Conservation (phyloP, 2,113 vertebrate species). For the Lynx canadensis region DNA sequence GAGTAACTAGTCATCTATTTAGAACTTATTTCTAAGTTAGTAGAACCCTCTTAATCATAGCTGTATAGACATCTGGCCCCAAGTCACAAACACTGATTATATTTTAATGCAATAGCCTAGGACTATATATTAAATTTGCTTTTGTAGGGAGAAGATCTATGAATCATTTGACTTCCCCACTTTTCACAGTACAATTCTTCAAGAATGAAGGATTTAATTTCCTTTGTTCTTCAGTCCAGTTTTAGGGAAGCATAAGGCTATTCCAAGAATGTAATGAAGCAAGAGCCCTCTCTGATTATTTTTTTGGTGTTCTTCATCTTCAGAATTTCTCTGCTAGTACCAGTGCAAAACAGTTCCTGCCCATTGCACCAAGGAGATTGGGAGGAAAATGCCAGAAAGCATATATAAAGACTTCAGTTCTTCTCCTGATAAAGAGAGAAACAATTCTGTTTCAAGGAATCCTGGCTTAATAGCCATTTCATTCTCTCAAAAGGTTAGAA, state of each 20-base stretch:
- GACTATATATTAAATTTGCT: background rate
- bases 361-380: background rate
- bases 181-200: background rate
- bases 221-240: slow-evolving; percentile 42
- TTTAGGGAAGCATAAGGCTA: slow-evolving; percentile 24
- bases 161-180: background rate
- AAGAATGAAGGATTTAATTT: slow-evolving; percentile 60
- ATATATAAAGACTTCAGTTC: slow-evolving; percentile 39
- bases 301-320: slow-evolving; percentile 22
- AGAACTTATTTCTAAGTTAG: background rate
- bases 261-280: slow-evolving; percentile 49
- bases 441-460: slow-evolving; percentile 27
- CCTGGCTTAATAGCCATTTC: slow-evolving; percentile 6
- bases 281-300: slow-evolving; percentile 49
- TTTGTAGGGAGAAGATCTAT: background rate
- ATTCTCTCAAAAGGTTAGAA: slow-evolving; percentile 21
- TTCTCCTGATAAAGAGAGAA: background rate
- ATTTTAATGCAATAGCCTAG: background rate
- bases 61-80: background rate
- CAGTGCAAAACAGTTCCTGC: background rate
- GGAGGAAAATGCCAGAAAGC: background rate
- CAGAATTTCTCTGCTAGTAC: background rate
- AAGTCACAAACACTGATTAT: background rate
- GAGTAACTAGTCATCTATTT: background rate
- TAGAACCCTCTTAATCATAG: background rate